These are phyloP conservation scores for Buphagus erythrorhynchus DNA, from an alignment of 2,797 vertebrate species.

Conservation along the genomic window DNA sequence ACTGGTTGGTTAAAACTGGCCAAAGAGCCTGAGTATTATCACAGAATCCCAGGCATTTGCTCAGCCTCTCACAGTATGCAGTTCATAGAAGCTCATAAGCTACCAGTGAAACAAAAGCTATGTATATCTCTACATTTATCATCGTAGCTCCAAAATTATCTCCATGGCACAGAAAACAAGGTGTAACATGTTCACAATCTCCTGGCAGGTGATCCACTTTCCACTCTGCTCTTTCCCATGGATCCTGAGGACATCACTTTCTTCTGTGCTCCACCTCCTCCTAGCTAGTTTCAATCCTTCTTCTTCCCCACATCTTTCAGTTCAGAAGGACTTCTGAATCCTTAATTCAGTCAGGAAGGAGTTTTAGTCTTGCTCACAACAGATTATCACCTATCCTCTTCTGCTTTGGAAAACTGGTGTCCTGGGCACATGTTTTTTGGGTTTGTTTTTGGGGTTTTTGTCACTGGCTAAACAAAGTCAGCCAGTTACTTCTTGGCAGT, in stretches of 20 bases:
- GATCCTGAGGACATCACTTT: background rate
- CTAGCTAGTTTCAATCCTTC: background rate
- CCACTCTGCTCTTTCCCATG: background rate
- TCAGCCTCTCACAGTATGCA: background rate
- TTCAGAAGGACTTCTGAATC: background rate
- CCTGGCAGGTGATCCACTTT: background rate
- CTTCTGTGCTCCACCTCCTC: background rate
- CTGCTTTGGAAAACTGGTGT: background rate
- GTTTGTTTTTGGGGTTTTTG: background rate
- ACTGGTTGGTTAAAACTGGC: background rate
- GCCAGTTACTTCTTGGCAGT: background rate
- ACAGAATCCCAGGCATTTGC: background rate
- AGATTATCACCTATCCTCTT: background rate
- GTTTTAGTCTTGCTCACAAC: background rate
- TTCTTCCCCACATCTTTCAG: background rate
- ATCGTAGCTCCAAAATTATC: background rate
- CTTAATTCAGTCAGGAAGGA: background rate
- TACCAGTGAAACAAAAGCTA: background rate
- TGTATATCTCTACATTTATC: fast-evolving
- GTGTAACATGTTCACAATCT: background rate
- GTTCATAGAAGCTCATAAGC: background rate
- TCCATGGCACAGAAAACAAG: background rate
- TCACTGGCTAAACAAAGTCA: background rate
- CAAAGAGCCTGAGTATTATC: background rate
- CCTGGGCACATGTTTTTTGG: fast-evolving